A percentile compares a stretch with the other conserved stretches of the same genome.
These are phyloP conservation scores for Drosophila atripex DNA, from an alignment of 2,888 invertebrate genomes.

Conservation along the genomic window DNA sequence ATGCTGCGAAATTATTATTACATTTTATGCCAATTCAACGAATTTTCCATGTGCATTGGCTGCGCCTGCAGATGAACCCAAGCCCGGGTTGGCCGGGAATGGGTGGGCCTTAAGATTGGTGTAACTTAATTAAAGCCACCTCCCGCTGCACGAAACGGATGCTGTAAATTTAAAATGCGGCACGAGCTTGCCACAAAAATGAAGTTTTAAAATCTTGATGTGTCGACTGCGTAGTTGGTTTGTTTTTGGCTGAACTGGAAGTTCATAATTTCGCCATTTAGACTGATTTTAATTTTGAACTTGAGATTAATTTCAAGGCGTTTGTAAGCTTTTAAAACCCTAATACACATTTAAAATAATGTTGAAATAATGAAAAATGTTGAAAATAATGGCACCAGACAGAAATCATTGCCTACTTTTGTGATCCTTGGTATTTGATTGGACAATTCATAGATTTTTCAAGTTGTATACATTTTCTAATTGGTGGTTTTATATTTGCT, in stretches of 20 bases:
- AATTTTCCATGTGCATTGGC: slow-evolving; percentile 44
- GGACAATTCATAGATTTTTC: no score
- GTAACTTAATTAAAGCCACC: slow-evolving; percentile 64
- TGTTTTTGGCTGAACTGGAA: slow-evolving; percentile 41
- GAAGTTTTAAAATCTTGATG: slow-evolving; percentile 45
- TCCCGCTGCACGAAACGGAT: slow-evolving; percentile 8
- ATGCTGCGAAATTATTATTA: slow-evolving; percentile 68
- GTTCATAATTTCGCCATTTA: slow-evolving; percentile 66
- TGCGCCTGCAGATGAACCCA: slow-evolving; percentile 22
- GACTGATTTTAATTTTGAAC: slow-evolving; percentile 59
- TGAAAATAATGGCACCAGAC: no score
- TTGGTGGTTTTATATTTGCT: no score
- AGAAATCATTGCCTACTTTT: no score
- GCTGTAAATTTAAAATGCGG: slow-evolving; percentile 54
- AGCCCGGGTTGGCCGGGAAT: slow-evolving; percentile 26
- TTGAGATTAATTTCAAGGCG: slow-evolving; percentile 1
- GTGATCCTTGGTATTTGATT: no score
- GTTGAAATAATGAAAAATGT: neutral
- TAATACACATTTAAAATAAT: neutral
- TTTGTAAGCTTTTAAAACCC: neutral
- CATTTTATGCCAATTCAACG: slow-evolving; percentile 78
- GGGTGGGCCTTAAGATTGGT: slow-evolving; percentile 42
- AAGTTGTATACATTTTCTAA: no score
- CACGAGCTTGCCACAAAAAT: slow-evolving; percentile 20
- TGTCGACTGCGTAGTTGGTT: slow-evolving; percentile 4